Evolutionary conservation across 2,888 invertebrate species (phyloP), one percentile per base, ranked within the genome.

Genomic region (Melitaea athalia): DNA sequence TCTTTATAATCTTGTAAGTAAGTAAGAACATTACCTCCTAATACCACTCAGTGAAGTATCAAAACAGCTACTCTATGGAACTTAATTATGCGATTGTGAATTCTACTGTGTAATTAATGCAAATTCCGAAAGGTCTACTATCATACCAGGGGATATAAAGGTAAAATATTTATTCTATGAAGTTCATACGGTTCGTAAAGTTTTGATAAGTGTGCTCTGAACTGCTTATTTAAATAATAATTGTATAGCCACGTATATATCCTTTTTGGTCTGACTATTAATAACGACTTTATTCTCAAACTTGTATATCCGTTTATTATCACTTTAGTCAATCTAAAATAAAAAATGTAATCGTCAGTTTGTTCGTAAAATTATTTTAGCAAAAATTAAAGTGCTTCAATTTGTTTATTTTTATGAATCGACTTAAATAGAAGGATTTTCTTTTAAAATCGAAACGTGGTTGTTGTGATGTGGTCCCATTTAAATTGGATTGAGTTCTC

Each of bases 31-130:
- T 42, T 55, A 8, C 50, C 24, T 66, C 60, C 57, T 42, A 57
- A 57, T 33, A 69, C 38, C 69, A 33, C 61, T 59, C 47, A 59
- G 60, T 47, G 66, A 68, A 75, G 62, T 71, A 72, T 66, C 78
- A 78, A 81, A 79, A 66, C 73, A 81, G 84, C 77, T 81, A 78
- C 69, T 59, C 68, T 61, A 42, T 67, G 61, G 49, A 72, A 73
- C 82, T 84, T 85, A 85, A 88, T 87, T 85, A 86, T 84, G 81
- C 81, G 78, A 83, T 88, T 84, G 77, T 77, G 84, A 84, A 86
- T 82, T 83, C 80, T 84, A 85, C 86, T 84, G 84, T 74, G 82
- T 85, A 87, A 87, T 88, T 85, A 83, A 89, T 88, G 88, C 86
- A 88, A 89, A 89, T 87, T 81, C 81, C 76, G 81, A 86, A 84